Evolutionary conservation across 2,888 invertebrate genomes (phyloP), one percentile per base, ranked within the genome.

Genomic region (Cataglyphis altisquamis): DNA sequence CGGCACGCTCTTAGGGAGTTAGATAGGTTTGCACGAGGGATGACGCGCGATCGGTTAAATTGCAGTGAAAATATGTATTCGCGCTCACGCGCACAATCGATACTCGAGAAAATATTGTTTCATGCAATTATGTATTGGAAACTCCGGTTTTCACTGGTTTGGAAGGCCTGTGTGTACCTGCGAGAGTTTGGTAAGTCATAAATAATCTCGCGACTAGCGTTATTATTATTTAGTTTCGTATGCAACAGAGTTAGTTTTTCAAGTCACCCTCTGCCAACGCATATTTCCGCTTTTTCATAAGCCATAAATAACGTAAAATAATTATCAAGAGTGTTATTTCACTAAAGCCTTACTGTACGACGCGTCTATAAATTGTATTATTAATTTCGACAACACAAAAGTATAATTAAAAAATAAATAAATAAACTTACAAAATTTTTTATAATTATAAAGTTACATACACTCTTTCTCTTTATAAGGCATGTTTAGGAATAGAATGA

Each of bases 21-120:
- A 81, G 86, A 86, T 83, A 84, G 86, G 85, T 84, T 86, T 84
- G 86, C 75, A 80, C 83, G 68, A 67, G 80, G 89, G 82, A 87
- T 90, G 52, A 87, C 87, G 87, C 82, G 89, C 85, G 86, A 90
- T 87, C 90, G 88, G 84, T 83, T 82, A 86, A 85, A 89, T 90
- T 89, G 84, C 84, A 57, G 41, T 63, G 70, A 66, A 85, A 88
- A 85, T 84, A 84, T 78, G 75, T 86, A 83, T 55, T 68, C 70
- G 77, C 48, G 85, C 73, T 84, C 80, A 52, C 80, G 57, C 81
- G 48, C n/a, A 57, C 82, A 88, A 89, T 89, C 89, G 87, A 89
- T 90, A 88, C 85, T 82, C 64, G 84, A 83, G 67, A 86, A 86
- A 89, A 86, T 89, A 89, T 89, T 73, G 81, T 82, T 66, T 39